phyloP scores from a whole-genome alignment of 2,113 vertebrate species.

The Pithys albifrons region DNA sequence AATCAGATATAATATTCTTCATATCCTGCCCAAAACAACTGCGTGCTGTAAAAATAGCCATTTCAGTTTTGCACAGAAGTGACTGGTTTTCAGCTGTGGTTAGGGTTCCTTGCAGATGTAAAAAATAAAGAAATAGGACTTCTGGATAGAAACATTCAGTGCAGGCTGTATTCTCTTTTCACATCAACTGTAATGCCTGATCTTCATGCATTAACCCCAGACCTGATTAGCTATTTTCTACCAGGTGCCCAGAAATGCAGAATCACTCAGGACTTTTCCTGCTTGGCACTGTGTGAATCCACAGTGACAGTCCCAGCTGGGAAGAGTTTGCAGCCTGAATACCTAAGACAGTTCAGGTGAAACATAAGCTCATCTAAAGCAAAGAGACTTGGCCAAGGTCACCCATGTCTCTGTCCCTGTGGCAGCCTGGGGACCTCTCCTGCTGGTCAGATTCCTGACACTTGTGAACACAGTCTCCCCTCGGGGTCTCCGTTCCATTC shows the following conservation, averaged over 20 bases:
- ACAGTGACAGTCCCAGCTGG: slow-evolving; percentile 28
- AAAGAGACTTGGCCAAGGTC: slow-evolving; percentile 17
- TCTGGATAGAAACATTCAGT: not conserved
- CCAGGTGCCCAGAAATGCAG: not conserved
- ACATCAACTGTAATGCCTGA: not conserved
- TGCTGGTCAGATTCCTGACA: not conserved
- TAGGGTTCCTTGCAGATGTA: not conserved
- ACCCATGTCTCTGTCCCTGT: fast-evolving
- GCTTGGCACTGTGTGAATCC: not conserved
- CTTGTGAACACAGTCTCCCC: not conserved
- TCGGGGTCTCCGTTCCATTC: not conserved
- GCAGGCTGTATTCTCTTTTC: not conserved
- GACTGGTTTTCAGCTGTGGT: not conserved
- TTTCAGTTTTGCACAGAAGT: not conserved
- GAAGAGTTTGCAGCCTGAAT: slow-evolving; percentile 17
- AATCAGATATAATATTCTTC: slow-evolving; percentile 42
- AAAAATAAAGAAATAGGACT: slow-evolving; percentile 21
- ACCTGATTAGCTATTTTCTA: slow-evolving; percentile 6
- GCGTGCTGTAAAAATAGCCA: slow-evolving; percentile 33
- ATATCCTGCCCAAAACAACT: slow-evolving; percentile 28
- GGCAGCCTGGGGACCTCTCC: not conserved
- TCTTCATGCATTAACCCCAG: not conserved
- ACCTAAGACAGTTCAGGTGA: not conserved
- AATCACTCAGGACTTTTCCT: not conserved
- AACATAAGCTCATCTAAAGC: not conserved